Percentiles rank a stretch among this genome's conserved stretches.
These are phyloP conservation scores for Dryobotodes eremita DNA, from an alignment of 2,888 invertebrate species.

Conservation along the genomic window DNA sequence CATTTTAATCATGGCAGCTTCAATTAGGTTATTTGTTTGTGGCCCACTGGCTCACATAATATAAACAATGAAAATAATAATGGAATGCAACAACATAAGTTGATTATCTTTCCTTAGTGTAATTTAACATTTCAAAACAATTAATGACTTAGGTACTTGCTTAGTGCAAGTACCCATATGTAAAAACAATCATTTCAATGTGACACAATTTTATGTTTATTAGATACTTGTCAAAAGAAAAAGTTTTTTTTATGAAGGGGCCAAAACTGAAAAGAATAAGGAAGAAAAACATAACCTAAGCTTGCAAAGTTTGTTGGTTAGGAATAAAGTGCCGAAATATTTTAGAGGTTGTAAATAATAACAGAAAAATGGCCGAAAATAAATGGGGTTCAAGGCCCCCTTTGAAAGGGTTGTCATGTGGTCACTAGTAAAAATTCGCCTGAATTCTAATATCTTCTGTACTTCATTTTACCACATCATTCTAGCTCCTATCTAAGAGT, in stretches of 20 bases:
- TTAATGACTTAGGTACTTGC: background rate
- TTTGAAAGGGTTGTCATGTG: background rate
- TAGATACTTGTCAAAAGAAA: background rate
- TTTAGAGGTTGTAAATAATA: background rate
- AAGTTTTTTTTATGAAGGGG: too few relatives aligned
- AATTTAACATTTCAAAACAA: background rate
- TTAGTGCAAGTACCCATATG: too few relatives aligned
- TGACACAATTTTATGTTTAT: background rate
- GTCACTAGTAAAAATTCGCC: background rate
- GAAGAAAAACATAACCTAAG: constrained; percentile 12
- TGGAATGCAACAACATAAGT: background rate
- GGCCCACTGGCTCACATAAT: too few relatives aligned
- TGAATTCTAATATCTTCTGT: background rate
- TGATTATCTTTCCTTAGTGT: background rate
- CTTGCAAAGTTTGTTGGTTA: constrained; percentile 21
- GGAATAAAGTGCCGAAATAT: background rate
- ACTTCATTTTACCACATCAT: background rate
- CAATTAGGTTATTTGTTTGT: background rate
- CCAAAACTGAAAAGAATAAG: background rate
- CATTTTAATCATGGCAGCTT: background rate
- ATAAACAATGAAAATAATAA: background rate
- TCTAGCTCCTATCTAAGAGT: background rate
- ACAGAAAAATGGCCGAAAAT: background rate
- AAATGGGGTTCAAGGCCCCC: background rate
- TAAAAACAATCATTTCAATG: too few relatives aligned